Evolutionary conservation across 2,888 invertebrate genomes (phyloP), one percentile per base, ranked within the genome.

Genomic region (Orthonychiurus folsomi): DNA sequence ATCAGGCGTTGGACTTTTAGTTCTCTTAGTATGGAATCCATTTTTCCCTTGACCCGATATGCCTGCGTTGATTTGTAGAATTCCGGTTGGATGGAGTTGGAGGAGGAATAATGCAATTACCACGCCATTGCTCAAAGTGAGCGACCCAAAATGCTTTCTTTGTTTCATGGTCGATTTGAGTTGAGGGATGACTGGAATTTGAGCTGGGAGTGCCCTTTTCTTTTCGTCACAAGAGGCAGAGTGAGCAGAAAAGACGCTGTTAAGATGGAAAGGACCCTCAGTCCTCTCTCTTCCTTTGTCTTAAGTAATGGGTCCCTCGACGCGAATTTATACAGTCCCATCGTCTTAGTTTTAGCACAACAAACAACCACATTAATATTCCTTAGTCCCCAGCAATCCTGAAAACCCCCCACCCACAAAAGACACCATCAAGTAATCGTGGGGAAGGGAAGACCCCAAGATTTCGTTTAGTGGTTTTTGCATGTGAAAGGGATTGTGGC

Each of bases 111-210:
- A 69, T 69, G 67, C 66, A 69, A 69, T 69, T 69, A 66, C 59
- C 56, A 50, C 60, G 56, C 58, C 64, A 65, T 68, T 64, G 59
- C 63, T 62, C 65, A 64, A 63, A 52, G 26, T 23, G 24, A 21
- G 24, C 9, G 37, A 9, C 15, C 37, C 1, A 50, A 65, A 65
- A 65, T 55, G 62, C 62, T 63, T 61, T 62, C 63, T 65, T 66
- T 69, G 69, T 69, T 70, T 69, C 70, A 67, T 66, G 69, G 62
- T 70, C 69, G 65, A 70, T 69, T 70, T 66, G 65, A 48, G 56
- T 60, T 68, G 66, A 66, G 61, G 61, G 63, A 68, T 68, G 68
- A 65, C 59, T 63, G 50, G 50, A 63, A 63, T 67, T 67, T 63
- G 59, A 60, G 62, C 37, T 57, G 21, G 58, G 20, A 24, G 58